Conservation (phyloP, 2,113 vertebrate genomes). For the Illadopsis cleaveri region DNA sequence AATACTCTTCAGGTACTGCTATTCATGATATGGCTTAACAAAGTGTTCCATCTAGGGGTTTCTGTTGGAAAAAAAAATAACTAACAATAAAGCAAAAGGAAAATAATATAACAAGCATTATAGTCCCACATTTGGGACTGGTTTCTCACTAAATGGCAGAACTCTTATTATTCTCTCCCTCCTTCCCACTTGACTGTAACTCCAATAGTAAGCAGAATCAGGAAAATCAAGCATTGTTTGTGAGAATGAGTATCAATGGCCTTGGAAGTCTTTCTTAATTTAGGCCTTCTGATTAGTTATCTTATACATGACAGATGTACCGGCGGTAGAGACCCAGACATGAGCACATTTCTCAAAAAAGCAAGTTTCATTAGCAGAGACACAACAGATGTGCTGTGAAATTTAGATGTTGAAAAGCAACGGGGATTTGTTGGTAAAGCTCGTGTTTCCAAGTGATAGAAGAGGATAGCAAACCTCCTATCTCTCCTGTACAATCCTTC, state of each 20-base stretch:
- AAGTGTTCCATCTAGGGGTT: slow-evolving; percentile 49
- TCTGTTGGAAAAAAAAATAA: not conserved
- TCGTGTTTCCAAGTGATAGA: not conserved
- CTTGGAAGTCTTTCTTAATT: not conserved
- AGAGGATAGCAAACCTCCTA: not conserved
- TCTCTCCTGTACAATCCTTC: not conserved
- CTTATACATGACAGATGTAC: not conserved
- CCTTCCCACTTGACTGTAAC: not conserved
- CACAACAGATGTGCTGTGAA: slow-evolving; percentile 16
- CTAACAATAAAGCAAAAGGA: not conserved
- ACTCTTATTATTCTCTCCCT: not conserved
- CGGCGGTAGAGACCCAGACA: not conserved
- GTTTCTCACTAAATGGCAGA: not conserved
- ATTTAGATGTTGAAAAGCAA: not conserved
- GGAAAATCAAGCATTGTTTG: not conserved
- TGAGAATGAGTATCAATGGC: not conserved
- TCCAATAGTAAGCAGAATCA: not conserved
- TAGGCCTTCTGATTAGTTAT: not conserved
- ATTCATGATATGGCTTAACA: not conserved
- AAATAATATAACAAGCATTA: not conserved
- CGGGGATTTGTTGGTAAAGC: not conserved
- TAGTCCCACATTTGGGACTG: not conserved
- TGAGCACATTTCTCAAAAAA: not conserved
- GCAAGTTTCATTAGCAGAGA: not conserved
- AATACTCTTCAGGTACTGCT: not conserved